Percentiles rank a stretch among this genome's conserved stretches.
Conservation (phyloP, 2,888 invertebrate species). For the Micropterix aruncella region DNA sequence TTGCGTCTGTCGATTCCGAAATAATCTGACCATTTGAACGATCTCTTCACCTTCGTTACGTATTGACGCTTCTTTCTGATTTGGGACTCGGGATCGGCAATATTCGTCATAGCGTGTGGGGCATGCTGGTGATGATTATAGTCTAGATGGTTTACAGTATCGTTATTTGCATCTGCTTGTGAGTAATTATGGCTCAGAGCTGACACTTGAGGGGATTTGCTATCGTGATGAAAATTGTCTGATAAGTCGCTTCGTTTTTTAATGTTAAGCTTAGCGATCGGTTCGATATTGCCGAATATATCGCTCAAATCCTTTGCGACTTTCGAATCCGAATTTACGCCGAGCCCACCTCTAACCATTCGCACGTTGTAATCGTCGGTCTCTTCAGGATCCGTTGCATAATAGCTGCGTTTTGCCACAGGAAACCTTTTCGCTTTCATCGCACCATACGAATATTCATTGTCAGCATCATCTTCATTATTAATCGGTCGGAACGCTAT, state of each 20-base stretch:
- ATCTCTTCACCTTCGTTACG: constrained; percentile 57
- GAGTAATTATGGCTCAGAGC: constrained; percentile 21
- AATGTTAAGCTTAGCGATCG: constrained; percentile 25
- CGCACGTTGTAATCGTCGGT: constrained; percentile 17
- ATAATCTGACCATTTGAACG: constrained; percentile 77
- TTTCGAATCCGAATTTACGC: constrained; percentile 50
- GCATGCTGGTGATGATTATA: constrained; percentile 20
- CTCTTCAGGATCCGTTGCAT: constrained; percentile 15
- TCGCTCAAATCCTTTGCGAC: constrained; percentile 53
- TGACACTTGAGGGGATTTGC: constrained; percentile 26
- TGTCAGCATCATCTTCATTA: constrained; percentile 25
- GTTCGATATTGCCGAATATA: constrained; percentile 41
- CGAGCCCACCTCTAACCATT: constrained; percentile 17
- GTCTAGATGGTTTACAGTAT: constrained; percentile 16
- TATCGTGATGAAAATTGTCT: constrained; percentile 23
- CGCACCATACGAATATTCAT: constrained; percentile 22
- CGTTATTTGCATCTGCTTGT: constrained; percentile 15
- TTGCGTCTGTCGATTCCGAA: constrained; percentile 72
- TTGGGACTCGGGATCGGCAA: constrained; percentile 15
- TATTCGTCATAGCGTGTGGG: neutral
- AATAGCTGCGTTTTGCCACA: constrained; percentile 50
- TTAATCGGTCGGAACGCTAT: constrained; percentile 35
- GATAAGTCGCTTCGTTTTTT: constrained; percentile 37
- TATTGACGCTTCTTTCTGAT: constrained; percentile 27
- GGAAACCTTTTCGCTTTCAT: constrained; percentile 45